A percentile compares a stretch with the other conserved stretches of the same genome.
Evolutionary conservation across 2,888 invertebrate genomes (phyloP).

Genomic region (Polydrusus tereticollis): DNA sequence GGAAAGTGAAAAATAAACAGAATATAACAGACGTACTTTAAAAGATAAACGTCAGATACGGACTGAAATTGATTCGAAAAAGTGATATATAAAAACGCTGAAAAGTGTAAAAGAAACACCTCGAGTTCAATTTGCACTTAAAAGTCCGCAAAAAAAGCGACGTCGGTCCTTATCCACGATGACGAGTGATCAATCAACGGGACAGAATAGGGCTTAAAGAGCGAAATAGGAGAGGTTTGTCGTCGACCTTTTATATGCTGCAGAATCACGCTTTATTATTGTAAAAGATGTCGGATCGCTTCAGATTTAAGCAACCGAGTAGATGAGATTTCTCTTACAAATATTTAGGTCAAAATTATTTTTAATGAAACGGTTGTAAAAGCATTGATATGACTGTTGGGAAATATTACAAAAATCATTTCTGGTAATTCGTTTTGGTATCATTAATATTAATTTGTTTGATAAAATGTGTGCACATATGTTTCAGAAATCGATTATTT

Average conservation of each 20-base stretch:
- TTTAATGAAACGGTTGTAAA: slow-evolving; percentile 1
- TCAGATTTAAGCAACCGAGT: slow-evolving; percentile 23
- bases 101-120: slow-evolving; percentile 58
- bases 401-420: background rate
- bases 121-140: slow-evolving; percentile 63
- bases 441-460: background rate
- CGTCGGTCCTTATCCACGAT: slow-evolving; percentile 56
- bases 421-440: background rate
- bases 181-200: slow-evolving; percentile 59
- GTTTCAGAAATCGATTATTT: background rate
- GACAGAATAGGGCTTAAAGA: slow-evolving; percentile 45
- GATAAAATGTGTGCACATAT: background rate
- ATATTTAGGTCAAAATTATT: slow-evolving; percentile 17
- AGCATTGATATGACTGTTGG: background rate
- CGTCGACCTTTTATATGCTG: slow-evolving; percentile 41
- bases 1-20: slow-evolving; percentile 4
- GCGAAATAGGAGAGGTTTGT: slow-evolving; percentile 50
- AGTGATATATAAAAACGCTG: slow-evolving; percentile 41
- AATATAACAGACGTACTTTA: slow-evolving; percentile 32
- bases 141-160: slow-evolving; percentile 59
- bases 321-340: slow-evolving; percentile 9
- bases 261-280: slow-evolving; percentile 26
- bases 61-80: slow-evolving; percentile 41
- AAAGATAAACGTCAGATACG: slow-evolving; percentile 37
- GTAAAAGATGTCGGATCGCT: slow-evolving; percentile 28